Evolutionary conservation across 1,140 invertebrate genomes (phyloP).

Genomic region (Lasioglossum baleicum): DNA sequence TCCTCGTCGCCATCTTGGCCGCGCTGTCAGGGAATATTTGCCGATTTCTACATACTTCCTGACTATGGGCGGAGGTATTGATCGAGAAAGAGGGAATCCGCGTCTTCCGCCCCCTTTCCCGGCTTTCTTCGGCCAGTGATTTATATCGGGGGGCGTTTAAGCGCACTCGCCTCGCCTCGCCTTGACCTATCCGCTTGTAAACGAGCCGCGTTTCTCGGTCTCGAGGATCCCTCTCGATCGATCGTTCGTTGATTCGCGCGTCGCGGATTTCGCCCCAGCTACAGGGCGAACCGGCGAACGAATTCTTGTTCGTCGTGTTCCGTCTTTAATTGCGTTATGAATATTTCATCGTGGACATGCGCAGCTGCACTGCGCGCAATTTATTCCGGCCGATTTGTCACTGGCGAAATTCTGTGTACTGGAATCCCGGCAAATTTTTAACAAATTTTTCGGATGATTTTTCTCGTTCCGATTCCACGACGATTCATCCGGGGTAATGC

Average conservation of each 20-base stretch:
- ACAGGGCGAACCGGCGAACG: background rate
- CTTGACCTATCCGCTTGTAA: constrained; percentile 61
- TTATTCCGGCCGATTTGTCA: constrained; percentile 16
- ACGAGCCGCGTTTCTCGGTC: constrained; percentile 44
- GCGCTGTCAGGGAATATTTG: constrained; percentile 27
- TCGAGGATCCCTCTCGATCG: constrained; percentile 26
- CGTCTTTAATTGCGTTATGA: constrained; percentile 49
- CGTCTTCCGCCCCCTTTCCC: constrained; percentile 5
- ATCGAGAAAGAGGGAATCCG: constrained; percentile 29
- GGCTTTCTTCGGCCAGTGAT: constrained; percentile 34
- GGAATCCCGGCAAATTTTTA: background rate
- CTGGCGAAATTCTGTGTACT: background rate
- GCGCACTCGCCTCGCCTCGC: constrained; percentile 55
- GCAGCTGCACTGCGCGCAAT: constrained; percentile 23
- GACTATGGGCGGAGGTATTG: constrained; percentile 43
- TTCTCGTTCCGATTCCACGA: background rate
- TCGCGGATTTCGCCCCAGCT: background rate
- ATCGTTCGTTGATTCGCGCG: background rate
- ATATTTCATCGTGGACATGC: constrained; percentile 33
- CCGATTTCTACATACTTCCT: constrained; percentile 41
- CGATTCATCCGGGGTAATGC: constrained; percentile 12
- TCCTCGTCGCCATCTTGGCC: constrained; percentile 20
- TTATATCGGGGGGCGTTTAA: constrained; percentile 44
- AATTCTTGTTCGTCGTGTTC: background rate
- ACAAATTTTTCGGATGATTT: background rate